Percentiles rank a stretch among this genome's conserved stretches.
phyloP scores from a whole-genome alignment of 2,113 vertebrate species.

The Podocnemis expansa region DNA sequence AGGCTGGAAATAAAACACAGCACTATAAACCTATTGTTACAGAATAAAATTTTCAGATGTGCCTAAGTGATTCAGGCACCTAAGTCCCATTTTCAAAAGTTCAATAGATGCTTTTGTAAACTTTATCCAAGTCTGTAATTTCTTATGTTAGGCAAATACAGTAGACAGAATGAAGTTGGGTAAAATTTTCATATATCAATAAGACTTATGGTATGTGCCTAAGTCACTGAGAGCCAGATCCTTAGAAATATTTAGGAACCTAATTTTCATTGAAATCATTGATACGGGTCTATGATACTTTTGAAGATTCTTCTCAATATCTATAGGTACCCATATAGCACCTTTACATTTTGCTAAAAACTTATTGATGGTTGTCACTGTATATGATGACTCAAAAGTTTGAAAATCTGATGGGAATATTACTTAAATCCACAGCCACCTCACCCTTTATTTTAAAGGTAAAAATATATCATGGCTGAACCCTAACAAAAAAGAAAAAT shows the following conservation, averaged over 20 bases:
- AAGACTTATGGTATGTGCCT: slow-evolving; percentile 48
- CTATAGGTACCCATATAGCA: slow-evolving; percentile 44
- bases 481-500: not conserved
- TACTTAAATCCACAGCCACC: slow-evolving; percentile 6
- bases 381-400: slow-evolving; percentile 7
- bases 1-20: not conserved
- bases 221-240: not conserved
- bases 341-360: not conserved
- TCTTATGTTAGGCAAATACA: slow-evolving; percentile 51
- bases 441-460: slow-evolving; percentile 49
- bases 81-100: slow-evolving; percentile 6
- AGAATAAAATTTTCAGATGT: not conserved
- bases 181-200: slow-evolving; percentile 42
- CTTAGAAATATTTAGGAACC: not conserved
- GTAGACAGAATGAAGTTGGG: slow-evolving; percentile 45
- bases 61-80: not conserved
- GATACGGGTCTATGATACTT: not conserved
- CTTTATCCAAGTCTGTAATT: not conserved
- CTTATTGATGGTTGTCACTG: slow-evolving; percentile 31
- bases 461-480: not conserved
- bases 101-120: not conserved
- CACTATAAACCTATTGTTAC: not conserved
- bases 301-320: slow-evolving; percentile 22
- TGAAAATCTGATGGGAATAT: not conserved
- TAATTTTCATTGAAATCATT: not conserved